Conservation (phyloP, 2,113 vertebrate species). For the Gymnarchus niloticus region DNA sequence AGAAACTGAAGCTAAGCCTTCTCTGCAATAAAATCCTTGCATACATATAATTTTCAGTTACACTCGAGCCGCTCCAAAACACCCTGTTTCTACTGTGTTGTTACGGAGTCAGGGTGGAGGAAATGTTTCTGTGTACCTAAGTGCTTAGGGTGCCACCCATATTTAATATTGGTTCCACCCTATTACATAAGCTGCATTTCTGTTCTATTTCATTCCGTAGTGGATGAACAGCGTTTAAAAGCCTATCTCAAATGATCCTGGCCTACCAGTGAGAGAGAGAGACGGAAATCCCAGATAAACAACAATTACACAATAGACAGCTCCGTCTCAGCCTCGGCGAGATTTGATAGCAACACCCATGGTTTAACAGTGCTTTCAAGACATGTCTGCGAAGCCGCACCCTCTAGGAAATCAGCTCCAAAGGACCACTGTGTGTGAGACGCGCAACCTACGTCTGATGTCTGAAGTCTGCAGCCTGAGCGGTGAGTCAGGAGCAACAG, state of each 20-base stretch:
- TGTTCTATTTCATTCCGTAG: constrained; percentile 33
- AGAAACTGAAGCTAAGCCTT: not conserved
- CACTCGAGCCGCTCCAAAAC: constrained; percentile 49
- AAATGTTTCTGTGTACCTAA: constrained; percentile 45
- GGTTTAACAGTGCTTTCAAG: constrained; percentile 35
- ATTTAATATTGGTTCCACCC: constrained; percentile 56
- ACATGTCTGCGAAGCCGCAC: constrained; percentile 48
- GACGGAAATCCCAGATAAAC: constrained; percentile 41
- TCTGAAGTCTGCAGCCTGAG: not conserved
- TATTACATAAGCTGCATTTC: constrained; percentile 53
- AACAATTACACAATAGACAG: constrained; percentile 43
- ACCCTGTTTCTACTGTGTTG: constrained; percentile 43
- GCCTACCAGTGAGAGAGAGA: constrained; percentile 45
- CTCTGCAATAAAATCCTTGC: constrained; percentile 11
- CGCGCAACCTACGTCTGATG: constrained; percentile 21
- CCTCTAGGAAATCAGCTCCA: constrained; percentile 45
- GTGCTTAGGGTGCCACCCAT: constrained; percentile 46
- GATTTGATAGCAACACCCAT: constrained; percentile 43
- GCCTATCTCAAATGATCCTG: constrained; percentile 51
- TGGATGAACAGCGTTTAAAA: constrained; percentile 43
- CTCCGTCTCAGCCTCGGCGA: constrained; percentile 23
- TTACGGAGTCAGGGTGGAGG: constrained; percentile 41
- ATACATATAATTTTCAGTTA: constrained; percentile 34
- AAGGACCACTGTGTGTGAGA: constrained; percentile 34
- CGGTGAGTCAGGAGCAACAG: constrained; percentile 14